A percentile compares a stretch with the other conserved stretches of the same genome.
Conservation (phyloP, 2,113 vertebrate species). For the Oxygymnocypris stewartii region DNA sequence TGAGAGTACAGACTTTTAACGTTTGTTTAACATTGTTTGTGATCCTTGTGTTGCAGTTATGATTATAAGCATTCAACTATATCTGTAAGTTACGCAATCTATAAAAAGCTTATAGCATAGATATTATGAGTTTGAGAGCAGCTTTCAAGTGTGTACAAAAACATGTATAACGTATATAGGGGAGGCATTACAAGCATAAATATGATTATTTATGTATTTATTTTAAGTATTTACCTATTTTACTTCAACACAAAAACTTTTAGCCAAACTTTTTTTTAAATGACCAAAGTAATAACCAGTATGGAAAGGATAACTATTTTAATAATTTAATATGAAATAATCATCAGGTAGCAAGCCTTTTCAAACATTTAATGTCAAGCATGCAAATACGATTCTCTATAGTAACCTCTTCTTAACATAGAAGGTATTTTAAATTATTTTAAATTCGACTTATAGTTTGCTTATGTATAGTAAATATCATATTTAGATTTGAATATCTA, state of each 20-base stretch:
- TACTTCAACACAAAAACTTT: background rate
- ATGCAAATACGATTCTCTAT: background rate
- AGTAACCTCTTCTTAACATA: background rate
- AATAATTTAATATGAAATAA: background rate
- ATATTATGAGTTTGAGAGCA: background rate
- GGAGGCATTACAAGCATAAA: no score
- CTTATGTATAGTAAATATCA: background rate
- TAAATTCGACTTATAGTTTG: background rate
- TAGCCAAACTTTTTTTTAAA: background rate
- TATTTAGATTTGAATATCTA: background rate
- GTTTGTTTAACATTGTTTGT: background rate
- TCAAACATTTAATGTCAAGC: background rate
- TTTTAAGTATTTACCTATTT: background rate
- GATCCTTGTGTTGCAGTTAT: background rate
- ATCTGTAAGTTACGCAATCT: background rate
- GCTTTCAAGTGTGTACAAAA: background rate
- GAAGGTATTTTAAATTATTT: background rate
- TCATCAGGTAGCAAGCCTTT: background rate
- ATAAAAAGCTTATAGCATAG: background rate
- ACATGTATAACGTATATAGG: background rate
- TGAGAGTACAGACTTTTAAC: background rate
- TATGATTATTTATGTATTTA: background rate
- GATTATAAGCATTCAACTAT: background rate
- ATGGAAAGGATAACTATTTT: background rate
- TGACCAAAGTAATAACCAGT: background rate